A percentile compares a stretch with the other conserved stretches of the same genome.
These are phyloP conservation scores for Drosophila erecta DNA, from an alignment of 1,140 invertebrate species.

Conservation along the genomic window DNA sequence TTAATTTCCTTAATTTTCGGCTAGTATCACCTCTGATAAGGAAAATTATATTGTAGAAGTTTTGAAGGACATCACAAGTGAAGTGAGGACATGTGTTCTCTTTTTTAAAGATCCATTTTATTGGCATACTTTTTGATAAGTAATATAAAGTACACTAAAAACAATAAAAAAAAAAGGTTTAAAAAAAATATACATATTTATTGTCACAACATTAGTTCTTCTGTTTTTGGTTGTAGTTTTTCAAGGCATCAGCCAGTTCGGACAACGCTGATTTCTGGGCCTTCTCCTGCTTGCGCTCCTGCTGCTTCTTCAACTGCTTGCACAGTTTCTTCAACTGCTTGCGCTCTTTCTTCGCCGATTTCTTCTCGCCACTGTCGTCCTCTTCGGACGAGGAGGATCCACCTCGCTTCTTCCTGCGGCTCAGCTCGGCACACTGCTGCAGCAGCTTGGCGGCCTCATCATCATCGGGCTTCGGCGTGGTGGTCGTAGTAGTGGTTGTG, in stretches of 20 bases:
- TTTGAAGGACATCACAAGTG: too few species aligned
- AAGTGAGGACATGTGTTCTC: too few species aligned
- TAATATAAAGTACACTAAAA: neutral
- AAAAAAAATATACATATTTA: too few species aligned
- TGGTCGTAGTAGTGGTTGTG: constrained; percentile 27
- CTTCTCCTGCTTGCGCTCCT: constrained; percentile 51
- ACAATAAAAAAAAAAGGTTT: constrained; percentile 22
- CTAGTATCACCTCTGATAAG: too few species aligned
- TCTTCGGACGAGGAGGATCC: constrained; percentile 63
- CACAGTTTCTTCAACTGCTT: constrained; percentile 76
- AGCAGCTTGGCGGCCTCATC: constrained; percentile 41
- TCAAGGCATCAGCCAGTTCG: constrained; percentile 54
- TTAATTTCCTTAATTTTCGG: too few species aligned
- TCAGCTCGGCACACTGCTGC: constrained; percentile 58
- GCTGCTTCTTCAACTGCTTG: constrained; percentile 57
- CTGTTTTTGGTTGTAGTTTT: constrained; percentile 40
- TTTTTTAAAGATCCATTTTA: neutral
- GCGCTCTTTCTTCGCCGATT: constrained; percentile 60
- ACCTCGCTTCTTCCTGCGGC: constrained; percentile 53
- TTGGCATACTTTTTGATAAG: neutral
- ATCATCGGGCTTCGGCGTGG: constrained; percentile 48
- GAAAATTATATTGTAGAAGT: too few species aligned
- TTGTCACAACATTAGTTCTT: constrained; percentile 7
- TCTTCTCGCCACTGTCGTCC: constrained; percentile 57
- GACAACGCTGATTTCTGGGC: constrained; percentile 18